Percentiles rank a stretch among this genome's conserved stretches.
Conservation (phyloP, 2,797 vertebrate species). For the Gorsachius magnificus region DNA sequence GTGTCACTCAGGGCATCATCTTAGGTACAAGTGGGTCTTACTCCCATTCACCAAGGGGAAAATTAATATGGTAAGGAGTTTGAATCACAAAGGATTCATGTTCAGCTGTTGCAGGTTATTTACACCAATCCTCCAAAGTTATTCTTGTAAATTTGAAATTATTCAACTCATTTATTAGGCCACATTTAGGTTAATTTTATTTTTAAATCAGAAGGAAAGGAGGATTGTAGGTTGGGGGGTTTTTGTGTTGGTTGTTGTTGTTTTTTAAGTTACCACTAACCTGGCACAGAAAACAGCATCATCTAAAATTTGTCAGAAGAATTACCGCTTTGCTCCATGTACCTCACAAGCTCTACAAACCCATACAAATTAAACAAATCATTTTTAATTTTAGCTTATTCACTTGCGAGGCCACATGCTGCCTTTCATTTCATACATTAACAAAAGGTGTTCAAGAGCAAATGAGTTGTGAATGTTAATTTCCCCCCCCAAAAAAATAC, state of each 20-base stretch:
- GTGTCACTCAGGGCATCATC: background rate
- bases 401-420: background rate
- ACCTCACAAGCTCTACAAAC: background rate
- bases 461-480: slow-evolving; percentile 4
- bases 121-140: background rate
- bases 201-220: background rate
- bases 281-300: background rate
- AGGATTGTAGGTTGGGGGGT: accelerated
- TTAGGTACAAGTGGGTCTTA: background rate
- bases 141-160: background rate
- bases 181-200: background rate
- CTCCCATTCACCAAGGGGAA: background rate
- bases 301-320: background rate
- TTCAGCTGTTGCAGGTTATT: background rate
- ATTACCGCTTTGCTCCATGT: background rate
- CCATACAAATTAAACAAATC: background rate
- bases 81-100: background rate
- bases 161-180: background rate
- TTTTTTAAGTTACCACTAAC: background rate
- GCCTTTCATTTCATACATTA: slow-evolving; percentile 22
- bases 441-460: slow-evolving; percentile 38
- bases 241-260: accelerated
- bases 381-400: background rate
- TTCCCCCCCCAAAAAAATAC: background rate
- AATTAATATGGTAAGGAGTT: background rate